phyloP scores from a whole-genome alignment of 2,888 invertebrate genomes.

The Lingula anatina region DNA sequence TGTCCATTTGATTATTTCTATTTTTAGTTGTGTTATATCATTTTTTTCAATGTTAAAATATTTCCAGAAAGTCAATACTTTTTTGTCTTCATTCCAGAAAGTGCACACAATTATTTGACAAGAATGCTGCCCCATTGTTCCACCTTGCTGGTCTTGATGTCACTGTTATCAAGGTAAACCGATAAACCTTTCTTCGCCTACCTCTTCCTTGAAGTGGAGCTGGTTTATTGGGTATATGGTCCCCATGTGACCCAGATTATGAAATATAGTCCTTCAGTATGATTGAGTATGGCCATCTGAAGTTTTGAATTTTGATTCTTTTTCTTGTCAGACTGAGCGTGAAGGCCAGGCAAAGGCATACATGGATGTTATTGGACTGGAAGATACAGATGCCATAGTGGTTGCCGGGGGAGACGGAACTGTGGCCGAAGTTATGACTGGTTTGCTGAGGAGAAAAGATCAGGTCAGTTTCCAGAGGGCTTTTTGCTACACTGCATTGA shows the following conservation, averaged over 20 bases:
- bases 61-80: too few species aligned
- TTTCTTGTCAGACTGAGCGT: slow-evolving; percentile 77
- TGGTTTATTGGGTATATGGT: too few species aligned
- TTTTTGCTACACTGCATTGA: neutral
- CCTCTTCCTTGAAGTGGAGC: too few species aligned
- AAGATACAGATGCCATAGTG: slow-evolving; percentile 75
- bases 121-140: slow-evolving; percentile 88
- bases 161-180: slow-evolving; percentile 47
- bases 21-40: too few species aligned
- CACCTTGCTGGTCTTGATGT: slow-evolving; percentile 79
- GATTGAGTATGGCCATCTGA: too few species aligned
- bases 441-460: slow-evolving; percentile 72
- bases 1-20: too few species aligned
- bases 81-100: slow-evolving; percentile 51
- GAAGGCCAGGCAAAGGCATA: slow-evolving; percentile 83
- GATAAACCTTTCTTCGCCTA: too few species aligned
- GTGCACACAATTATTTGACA: slow-evolving; percentile 67
- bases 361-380: slow-evolving; percentile 65
- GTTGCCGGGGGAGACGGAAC: slow-evolving; percentile 96
- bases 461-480: slow-evolving; percentile 16
- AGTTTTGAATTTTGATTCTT: too few species aligned
- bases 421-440: slow-evolving; percentile 75
- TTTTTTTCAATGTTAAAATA: too few species aligned
- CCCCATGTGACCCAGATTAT: too few species aligned
- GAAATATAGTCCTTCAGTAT: too few species aligned